phyloP scores from a whole-genome alignment of 1,140 invertebrate genomes.

The Anthonomus grandis region DNA sequence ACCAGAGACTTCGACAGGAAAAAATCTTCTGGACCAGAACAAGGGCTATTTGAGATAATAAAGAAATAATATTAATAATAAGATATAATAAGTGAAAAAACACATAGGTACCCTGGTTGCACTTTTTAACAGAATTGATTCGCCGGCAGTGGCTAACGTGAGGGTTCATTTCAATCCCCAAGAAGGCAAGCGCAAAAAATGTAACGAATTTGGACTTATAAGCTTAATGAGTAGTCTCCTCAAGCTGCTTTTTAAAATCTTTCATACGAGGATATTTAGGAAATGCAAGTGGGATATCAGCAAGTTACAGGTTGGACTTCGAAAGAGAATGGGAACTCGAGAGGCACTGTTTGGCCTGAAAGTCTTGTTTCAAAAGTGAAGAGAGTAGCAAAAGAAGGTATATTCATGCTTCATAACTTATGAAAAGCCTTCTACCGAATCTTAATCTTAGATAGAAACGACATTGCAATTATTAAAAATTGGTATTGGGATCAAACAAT shows the following conservation, averaged over 20 bases:
- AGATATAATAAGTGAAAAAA: too few species aligned
- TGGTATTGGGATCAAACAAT: not conserved
- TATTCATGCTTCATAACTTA: too few species aligned
- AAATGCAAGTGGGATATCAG: not conserved
- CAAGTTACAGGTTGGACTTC: not conserved
- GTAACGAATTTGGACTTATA: too few species aligned
- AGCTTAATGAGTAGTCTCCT: not conserved
- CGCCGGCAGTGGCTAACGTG: too few species aligned
- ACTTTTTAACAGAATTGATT: too few species aligned
- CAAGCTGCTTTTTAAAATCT: not conserved
- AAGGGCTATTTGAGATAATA: not conserved
- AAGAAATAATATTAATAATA: too few species aligned
- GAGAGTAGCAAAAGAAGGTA: not conserved
- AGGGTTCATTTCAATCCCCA: too few species aligned
- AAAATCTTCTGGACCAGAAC: not conserved
- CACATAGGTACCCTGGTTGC: too few species aligned
- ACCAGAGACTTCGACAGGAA: too few species aligned
- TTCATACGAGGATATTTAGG: conserved; percentile 1
- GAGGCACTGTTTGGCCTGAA: not conserved
- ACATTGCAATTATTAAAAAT: too few species aligned
- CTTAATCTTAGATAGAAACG: not conserved
- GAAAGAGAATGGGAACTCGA: not conserved
- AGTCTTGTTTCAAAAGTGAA: not conserved
- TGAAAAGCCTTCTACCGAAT: not conserved
- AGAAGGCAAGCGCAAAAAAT: not conserved